phyloP scores from a whole-genome alignment of 1,140 invertebrate species.

The Sitobion miscanthi region DNA sequence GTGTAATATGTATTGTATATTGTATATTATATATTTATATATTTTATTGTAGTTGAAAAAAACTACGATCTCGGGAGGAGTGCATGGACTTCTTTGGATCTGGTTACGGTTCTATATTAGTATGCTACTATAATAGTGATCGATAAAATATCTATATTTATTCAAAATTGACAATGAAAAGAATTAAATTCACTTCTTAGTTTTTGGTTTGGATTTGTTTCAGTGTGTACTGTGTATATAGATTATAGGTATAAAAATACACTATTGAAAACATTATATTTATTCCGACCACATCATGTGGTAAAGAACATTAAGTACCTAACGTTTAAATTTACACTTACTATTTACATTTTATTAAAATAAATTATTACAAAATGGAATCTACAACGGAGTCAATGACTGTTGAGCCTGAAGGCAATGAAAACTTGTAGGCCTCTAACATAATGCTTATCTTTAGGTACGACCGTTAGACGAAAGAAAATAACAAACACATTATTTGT shows the following conservation, averaged over 20 bases:
- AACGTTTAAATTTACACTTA: constrained; percentile 13
- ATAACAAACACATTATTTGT: not conserved
- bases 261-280: constrained; percentile 19
- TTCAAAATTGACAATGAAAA: not conserved
- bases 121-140: not conserved
- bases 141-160: not conserved
- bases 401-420: not conserved
- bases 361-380: constrained; percentile 14
- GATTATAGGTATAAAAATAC: not conserved
- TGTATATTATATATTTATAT: too few relatives aligned
- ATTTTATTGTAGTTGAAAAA: not conserved
- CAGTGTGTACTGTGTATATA: not conserved
- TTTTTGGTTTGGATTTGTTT: not conserved
- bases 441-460: constrained; percentile 26
- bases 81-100: not conserved
- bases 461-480: constrained; percentile 35
- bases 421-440: constrained; percentile 35
- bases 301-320: not conserved
- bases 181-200: not conserved
- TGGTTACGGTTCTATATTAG: not conserved
- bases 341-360: constrained; percentile 37
- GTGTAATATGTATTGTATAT: not conserved
- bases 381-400: constrained; percentile 19
- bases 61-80: not conserved
- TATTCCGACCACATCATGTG: not conserved